These are phyloP conservation scores for Sylvia atricapilla DNA, from an alignment of 2,113 vertebrate genomes.

Conservation along the genomic window DNA sequence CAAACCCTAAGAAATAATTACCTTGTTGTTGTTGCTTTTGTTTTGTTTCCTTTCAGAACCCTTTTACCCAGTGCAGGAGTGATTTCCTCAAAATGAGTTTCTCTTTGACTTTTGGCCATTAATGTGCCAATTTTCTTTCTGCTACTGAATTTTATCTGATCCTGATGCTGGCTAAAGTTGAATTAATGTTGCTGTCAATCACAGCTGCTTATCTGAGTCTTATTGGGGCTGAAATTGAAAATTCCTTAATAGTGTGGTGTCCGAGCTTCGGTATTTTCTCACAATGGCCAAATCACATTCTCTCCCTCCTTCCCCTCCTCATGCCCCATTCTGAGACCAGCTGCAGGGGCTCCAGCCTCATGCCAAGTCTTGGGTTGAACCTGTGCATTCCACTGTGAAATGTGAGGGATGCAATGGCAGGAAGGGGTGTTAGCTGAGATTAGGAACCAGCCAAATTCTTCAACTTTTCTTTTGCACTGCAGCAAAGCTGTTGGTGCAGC, in stretches of 20 bases:
- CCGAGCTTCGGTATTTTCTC: background rate
- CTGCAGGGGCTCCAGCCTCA: background rate
- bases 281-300: background rate
- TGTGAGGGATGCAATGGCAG: background rate
- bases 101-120: background rate
- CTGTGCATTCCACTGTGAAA: background rate
- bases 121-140: background rate
- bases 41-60: background rate
- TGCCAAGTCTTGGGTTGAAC: too few relatives aligned
- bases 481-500: background rate
- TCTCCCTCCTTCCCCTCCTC: background rate
- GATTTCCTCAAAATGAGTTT: background rate
- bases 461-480: background rate
- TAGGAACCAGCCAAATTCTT: background rate
- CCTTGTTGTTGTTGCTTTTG: background rate
- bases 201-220: slow-evolving; percentile 14
- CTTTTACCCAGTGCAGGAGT: background rate
- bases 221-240: slow-evolving; percentile 28
- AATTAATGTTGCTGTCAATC: slow-evolving; percentile 54
- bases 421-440: background rate
- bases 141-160: slow-evolving; percentile 12
- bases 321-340: rapidly evolving
- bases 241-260: background rate
- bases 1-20: background rate
- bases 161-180: background rate